A percentile compares a stretch with the other conserved stretches of the same genome.
Evolutionary conservation across 1,140 invertebrate species (phyloP).

Genomic region (Dufourea novaeangliae): DNA sequence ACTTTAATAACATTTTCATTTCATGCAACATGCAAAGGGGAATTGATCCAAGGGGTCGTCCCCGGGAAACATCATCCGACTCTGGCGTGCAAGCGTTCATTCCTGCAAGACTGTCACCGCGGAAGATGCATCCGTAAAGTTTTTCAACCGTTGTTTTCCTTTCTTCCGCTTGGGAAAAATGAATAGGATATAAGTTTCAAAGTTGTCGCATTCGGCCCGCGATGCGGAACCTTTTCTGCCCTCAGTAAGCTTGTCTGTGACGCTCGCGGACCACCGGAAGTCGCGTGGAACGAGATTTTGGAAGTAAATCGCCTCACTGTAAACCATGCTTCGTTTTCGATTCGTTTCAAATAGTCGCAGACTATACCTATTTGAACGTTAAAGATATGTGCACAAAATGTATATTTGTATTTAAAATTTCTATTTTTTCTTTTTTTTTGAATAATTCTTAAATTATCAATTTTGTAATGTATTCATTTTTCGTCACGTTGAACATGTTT

Average conservation of each 20-base stretch:
- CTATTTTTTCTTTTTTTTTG: no score
- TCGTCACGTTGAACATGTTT: no score
- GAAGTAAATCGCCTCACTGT: not conserved
- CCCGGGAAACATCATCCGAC: not conserved
- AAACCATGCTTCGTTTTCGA: no score
- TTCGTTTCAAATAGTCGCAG: no score
- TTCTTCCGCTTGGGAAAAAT: not conserved
- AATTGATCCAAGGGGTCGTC: constrained; percentile 11
- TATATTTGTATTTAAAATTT: no score
- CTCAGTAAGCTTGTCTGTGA: not conserved
- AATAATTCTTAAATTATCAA: no score
- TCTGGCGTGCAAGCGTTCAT: constrained; percentile 8
- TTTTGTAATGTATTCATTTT: no score
- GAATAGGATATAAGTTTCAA: constrained; percentile 33
- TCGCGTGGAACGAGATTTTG: not conserved
- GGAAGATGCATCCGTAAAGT: constrained; percentile 33
- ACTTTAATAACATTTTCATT: constrained; percentile 22
- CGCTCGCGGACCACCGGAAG: not conserved
- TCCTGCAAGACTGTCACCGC: constrained; percentile 16
- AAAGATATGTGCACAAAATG: no score
- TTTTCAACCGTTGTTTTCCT: not conserved
- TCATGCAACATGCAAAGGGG: constrained; percentile 18
- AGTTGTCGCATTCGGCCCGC: constrained; percentile 24
- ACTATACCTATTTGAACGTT: no score
- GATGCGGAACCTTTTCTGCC: constrained; percentile 1